Conservation (phyloP, 2,113 vertebrate species). For the rabbit (Oryctolagus cuniculus) region mOryCun1.1 NC_091434.1:77258501-77259000, state of each 20-base stretch:
- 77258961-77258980: background rate
- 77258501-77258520: too few relatives aligned
- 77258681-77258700: background rate
- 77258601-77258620: too few relatives aligned
- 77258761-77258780: background rate
- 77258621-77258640: constrained; percentile 50
- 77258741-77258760: background rate
- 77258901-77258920: background rate
- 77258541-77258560: too few relatives aligned
- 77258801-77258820: background rate
- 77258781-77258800: background rate
- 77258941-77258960: background rate
- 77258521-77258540: too few relatives aligned
- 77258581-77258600: too few relatives aligned
- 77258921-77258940: background rate
- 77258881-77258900: background rate
- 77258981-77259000: background rate
- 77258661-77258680: constrained; percentile 2
- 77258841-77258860: constrained; percentile 2
- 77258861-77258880: constrained; percentile 54
- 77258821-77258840: background rate
- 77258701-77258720: background rate
- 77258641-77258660: background rate
- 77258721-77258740: background rate
- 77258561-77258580: too few relatives aligned